phyloP scores from a whole-genome alignment of 2,888 invertebrate genomes.

The Cerceris ruficornis region DNA sequence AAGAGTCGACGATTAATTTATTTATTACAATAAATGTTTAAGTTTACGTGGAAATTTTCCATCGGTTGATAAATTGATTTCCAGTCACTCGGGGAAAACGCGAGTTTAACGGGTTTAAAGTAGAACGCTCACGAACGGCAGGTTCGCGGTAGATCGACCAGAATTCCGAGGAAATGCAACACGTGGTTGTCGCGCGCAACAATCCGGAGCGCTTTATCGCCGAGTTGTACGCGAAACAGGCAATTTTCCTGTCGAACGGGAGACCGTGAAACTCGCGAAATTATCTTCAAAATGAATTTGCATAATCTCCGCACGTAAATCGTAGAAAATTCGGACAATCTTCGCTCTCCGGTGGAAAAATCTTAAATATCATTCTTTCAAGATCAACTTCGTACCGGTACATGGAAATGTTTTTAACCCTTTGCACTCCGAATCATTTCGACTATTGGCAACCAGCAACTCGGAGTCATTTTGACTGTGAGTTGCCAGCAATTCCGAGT shows the following conservation, averaged over 20 bases:
- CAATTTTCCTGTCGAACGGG: constrained; percentile 4
- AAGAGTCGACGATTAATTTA: background rate
- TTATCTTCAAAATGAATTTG: too few species aligned
- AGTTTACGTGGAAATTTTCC: background rate
- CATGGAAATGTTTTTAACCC: too few species aligned
- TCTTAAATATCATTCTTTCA: too few species aligned
- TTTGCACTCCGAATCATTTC: too few species aligned
- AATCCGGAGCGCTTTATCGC: constrained; percentile 47
- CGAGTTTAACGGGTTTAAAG: constrained; percentile 5
- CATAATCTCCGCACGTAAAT: too few species aligned
- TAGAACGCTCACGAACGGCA: constrained; percentile 15
- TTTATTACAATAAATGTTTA: background rate
- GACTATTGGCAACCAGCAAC: too few species aligned
- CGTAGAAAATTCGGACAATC: too few species aligned
- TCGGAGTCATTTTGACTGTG: too few species aligned
- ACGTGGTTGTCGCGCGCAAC: constrained; percentile 66
- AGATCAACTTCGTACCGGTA: too few species aligned
- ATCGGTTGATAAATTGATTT: constrained; percentile 4
- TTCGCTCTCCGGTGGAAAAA: too few species aligned
- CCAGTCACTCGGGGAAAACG: constrained; percentile 29
- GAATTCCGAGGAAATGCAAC: constrained; percentile 59
- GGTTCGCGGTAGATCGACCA: constrained; percentile 41
- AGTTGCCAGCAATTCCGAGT: too few species aligned
- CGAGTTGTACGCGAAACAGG: constrained; percentile 18
- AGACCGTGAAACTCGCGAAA: background rate